Conservation (phyloP, 1,140 invertebrate species). For the Solenopsis fugax region DNA sequence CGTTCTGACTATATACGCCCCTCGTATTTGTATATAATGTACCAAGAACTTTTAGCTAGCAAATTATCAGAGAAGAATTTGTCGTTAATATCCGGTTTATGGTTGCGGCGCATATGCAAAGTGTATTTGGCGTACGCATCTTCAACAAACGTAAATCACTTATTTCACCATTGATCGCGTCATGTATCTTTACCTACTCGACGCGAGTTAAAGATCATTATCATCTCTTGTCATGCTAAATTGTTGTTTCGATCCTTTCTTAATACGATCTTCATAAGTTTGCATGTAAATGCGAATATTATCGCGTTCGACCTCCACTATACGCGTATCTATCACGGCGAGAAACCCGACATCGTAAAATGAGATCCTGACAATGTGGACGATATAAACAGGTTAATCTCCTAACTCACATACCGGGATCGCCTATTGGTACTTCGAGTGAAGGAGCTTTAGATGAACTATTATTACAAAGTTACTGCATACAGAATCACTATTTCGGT, state of each 20-base stretch:
- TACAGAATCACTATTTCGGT: background rate
- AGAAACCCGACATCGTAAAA: conserved; percentile 37
- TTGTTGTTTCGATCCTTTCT: conserved; percentile 23
- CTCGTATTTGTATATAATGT: background rate
- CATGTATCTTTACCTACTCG: background rate
- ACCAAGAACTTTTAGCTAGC: background rate
- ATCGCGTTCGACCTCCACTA: conserved; percentile 26
- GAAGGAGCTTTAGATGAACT: conserved; percentile 31
- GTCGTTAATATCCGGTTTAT: background rate
- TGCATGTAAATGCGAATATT: conserved; percentile 49
- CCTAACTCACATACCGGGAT: conserved; percentile 3
- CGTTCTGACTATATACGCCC: background rate
- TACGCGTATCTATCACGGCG: background rate
- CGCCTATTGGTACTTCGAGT: conserved; percentile 14
- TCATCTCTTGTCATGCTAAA: conserved; percentile 5
- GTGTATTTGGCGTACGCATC: background rate
- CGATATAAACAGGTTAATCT: conserved; percentile 34
- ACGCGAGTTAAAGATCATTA: conserved; percentile 19
- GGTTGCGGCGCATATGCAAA: background rate
- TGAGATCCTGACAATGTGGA: conserved; percentile 36
- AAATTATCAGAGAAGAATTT: background rate
- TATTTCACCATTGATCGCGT: background rate
- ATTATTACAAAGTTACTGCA: conserved; percentile 30
- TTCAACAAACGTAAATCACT: background rate
- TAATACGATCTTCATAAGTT: conserved; percentile 38